phyloP scores from a whole-genome alignment of 2,888 invertebrate species.

The Pterostichus madidus region DNA sequence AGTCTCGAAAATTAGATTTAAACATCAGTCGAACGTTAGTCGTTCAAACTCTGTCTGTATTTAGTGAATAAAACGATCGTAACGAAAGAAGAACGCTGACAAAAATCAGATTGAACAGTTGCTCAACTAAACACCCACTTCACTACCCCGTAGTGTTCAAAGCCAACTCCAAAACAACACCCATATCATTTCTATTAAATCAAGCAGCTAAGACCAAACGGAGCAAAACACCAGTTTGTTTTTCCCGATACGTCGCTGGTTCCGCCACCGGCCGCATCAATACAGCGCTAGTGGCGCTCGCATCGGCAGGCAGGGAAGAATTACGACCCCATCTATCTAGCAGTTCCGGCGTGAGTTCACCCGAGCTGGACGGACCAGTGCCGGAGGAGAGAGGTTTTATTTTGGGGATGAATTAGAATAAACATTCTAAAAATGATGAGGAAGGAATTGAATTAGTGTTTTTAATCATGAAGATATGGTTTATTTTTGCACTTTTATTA shows the following conservation, averaged over 20 bases:
- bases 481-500: too few relatives aligned
- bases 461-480: too few relatives aligned
- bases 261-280: constrained; percentile 18
- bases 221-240: constrained; percentile 24
- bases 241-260: constrained; percentile 2
- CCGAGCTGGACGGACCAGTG: background rate
- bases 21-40: too few relatives aligned
- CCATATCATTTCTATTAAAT: constrained; percentile 22
- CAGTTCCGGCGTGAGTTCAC: constrained; percentile 2
- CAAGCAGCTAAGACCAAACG: background rate
- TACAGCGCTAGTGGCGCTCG: constrained; percentile 17
- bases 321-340: constrained; percentile 7
- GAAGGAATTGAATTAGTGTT: too few relatives aligned
- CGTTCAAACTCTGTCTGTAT: too few relatives aligned
- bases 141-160: background rate
- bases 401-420: background rate
- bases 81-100: background rate
- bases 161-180: background rate
- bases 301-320: constrained; percentile 3
- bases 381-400: background rate
- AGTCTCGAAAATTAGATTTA: too few relatives aligned
- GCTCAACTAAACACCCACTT: background rate
- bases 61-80: too few relatives aligned
- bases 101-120: background rate
- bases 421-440: too few relatives aligned